Conservation (phyloP, 2,797 vertebrate genomes). For the Ctenopoma multispine region DNA sequence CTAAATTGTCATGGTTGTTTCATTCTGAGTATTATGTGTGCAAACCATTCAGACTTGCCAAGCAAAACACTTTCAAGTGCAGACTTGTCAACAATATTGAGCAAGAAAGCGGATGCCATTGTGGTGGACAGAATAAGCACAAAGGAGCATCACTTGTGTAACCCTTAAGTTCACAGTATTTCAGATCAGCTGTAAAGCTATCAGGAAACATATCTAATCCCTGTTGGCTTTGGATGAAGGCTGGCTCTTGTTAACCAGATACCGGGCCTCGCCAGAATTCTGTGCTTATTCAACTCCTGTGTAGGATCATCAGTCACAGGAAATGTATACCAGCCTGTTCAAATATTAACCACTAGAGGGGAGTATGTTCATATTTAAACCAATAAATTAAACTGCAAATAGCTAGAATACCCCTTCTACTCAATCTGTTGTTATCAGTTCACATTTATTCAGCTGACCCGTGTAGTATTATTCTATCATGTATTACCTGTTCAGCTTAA, state of each 20-base stretch:
- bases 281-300: not conserved
- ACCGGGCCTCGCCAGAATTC: not conserved
- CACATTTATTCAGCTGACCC: not conserved
- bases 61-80: slow-evolving; percentile 13
- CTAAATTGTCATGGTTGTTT: slow-evolving; percentile 1
- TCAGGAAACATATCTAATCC: not conserved
- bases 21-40: not conserved
- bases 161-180: not conserved
- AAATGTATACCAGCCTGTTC: slow-evolving; percentile 16
- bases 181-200: not conserved
- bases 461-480: not conserved
- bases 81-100: not conserved
- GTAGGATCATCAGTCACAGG: not conserved
- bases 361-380: slow-evolving; percentile 46
- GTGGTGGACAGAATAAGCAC: not conserved
- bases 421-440: not conserved
- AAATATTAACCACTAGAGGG: slow-evolving; percentile 74
- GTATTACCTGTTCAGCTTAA: not conserved
- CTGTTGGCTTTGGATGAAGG: not conserved
- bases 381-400: slow-evolving; percentile 10
- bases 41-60: not conserved
- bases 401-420: not conserved
- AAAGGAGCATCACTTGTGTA: not conserved
- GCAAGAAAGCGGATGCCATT: not conserved
- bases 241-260: slow-evolving; percentile 1